Evolutionary conservation across 2,113 vertebrate genomes (phyloP).

Genomic region (Bujurquina vittata): DNA sequence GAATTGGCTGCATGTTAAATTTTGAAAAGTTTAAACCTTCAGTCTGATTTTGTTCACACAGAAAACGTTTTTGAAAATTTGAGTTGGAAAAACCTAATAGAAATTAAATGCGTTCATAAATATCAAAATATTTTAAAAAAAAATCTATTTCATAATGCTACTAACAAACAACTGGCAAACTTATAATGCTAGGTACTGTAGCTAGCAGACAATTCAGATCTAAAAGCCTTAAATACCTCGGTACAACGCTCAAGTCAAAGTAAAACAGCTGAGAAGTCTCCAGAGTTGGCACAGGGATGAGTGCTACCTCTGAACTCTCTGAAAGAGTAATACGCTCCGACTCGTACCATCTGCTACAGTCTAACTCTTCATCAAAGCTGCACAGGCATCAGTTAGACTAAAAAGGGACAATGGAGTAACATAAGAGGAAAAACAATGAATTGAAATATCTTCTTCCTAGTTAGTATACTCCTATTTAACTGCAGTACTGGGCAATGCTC

Average conservation of each 20-base stretch:
- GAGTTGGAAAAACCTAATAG: no score
- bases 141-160: neutral
- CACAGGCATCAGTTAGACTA: neutral
- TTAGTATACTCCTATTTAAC: neutral
- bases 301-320: neutral
- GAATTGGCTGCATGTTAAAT: neutral
- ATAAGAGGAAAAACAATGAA: neutral
- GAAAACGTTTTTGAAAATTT: no score
- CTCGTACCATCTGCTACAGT: conserved; percentile 1
- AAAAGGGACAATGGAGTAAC: neutral
- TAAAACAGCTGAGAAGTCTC: neutral
- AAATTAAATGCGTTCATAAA: neutral
- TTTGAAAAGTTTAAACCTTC: neutral
- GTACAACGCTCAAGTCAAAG: neutral
- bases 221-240: neutral
- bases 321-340: neutral
- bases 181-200: neutral
- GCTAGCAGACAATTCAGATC: neutral
- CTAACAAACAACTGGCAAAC: neutral
- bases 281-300: neutral
- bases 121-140: neutral
- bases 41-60: no score
- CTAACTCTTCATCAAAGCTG: neutral
- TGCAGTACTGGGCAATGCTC: neutral
- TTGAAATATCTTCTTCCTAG: neutral